A percentile compares a stretch with the other conserved stretches of the same genome.
Evolutionary conservation across 2,797 vertebrate species (phyloP).

Genomic region (Hippoglossus hippoglossus): DNA sequence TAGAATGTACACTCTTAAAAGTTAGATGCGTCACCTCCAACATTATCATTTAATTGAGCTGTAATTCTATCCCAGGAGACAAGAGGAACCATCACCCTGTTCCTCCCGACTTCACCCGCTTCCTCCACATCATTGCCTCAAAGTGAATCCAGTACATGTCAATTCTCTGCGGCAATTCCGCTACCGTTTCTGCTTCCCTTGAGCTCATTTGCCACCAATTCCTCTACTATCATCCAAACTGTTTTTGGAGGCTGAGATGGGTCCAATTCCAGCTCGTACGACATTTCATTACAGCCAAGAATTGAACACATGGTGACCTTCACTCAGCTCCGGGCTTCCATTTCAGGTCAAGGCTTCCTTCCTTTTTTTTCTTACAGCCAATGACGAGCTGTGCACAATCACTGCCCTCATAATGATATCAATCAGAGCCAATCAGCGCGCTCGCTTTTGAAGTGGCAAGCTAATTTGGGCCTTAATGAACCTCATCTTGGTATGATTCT

Average conservation of each 20-base stretch:
- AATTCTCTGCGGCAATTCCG: conserved; percentile 56
- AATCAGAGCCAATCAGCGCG: conserved; percentile 73
- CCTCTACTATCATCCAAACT: conserved; percentile 64
- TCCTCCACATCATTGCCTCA: conserved; percentile 52
- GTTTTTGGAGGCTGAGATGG: conserved; percentile 59
- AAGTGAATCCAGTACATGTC: conserved; percentile 60
- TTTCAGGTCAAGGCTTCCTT: conserved; percentile 52
- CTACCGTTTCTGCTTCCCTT: conserved; percentile 49
- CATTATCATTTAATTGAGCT: conserved; percentile 46
- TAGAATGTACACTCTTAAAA: conserved; percentile 14
- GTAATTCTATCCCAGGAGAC: conserved; percentile 52
- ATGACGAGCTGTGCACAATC: conserved; percentile 61
- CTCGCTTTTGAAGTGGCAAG: conserved; percentile 58
- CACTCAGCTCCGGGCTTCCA: conserved; percentile 29
- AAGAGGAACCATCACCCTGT: conserved; percentile 14
- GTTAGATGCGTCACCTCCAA: conserved; percentile 19
- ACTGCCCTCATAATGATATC: conserved; percentile 69
- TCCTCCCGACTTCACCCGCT: conserved; percentile 23
- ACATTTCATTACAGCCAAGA: conserved; percentile 71
- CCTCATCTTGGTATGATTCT: conserved; percentile 57
- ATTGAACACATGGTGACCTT: conserved; percentile 72
- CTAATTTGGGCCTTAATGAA: conserved; percentile 70
- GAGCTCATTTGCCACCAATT: conserved; percentile 73
- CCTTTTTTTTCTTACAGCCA: conserved; percentile 34
- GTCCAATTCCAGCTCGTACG: conserved; percentile 56